Evolutionary conservation across 2,113 vertebrate species (phyloP), one percentile per base, ranked within the genome.

Genomic region (Heteronetta atricapilla): DNA sequence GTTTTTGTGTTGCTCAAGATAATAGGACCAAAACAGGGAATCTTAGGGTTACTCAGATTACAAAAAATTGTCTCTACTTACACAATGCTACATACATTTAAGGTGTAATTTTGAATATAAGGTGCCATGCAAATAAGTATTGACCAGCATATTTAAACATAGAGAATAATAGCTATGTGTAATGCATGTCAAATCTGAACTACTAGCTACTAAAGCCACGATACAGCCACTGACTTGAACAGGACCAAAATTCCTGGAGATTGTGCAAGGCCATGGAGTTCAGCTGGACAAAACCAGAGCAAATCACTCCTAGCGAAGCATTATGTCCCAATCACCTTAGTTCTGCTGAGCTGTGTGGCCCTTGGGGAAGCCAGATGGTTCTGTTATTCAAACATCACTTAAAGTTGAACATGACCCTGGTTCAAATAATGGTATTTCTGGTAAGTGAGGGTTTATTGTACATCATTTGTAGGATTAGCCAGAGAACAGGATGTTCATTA

Each of bases 331-430:
- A 11, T n/a, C 92, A 94, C 88, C 74, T 93, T 59, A 66, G 90
- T 46, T 62, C 77, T 14, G 12, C 77, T 87, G 93, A 66, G 83
- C 31, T 69, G 29, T 29, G 62, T 85, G 86, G 90, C 92, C 92
- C 81, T 73, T 85, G 88, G 58, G 83, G 89, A 92, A 94, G 58
- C 58, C 94, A 94, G 83, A 94, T 90, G 81, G 66, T 58, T 95
- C 77, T 89, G 59, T 52, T 90, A 79, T 33, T 92, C 50, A 90
- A 94, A 89, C 22, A 44, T 63, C 62, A 59, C 40, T 93, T 87
- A 34, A 80, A 85, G 70, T 0, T 87, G 83, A 90, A 73, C 56
- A 75, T 42, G 53, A 93, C 53, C 60, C 42, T 92, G 48, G 58
- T 66, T 90, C 62, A 79, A 86, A 70, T 79, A 94, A 84, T 74